Base-by-base conservation (phyloP, 2,113 vertebrate species). In the Microtus richardsoni region DNA sequence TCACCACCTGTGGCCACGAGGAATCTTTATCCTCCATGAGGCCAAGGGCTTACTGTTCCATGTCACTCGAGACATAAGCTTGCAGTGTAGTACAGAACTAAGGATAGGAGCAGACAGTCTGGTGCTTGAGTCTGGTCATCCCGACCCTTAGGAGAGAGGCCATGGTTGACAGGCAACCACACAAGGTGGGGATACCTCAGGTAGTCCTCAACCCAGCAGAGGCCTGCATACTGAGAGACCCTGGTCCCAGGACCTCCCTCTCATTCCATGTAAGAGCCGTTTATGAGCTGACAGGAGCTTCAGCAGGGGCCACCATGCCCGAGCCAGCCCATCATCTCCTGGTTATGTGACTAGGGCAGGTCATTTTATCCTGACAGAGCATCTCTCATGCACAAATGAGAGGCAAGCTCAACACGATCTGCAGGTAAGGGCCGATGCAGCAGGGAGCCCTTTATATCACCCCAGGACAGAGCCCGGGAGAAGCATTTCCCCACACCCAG, bases 241-340 rank as follows among this genome's bases (percentile, higher is more conserved):
- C 66, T 3, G 1, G 2, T 22, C 75, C 8, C 22, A 14, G 8
- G 16, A 17, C 21, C 7, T 47, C 44, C 78, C 30, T 36, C 78
- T 33, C 30, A 0, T 3, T 8, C 49, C 2, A 0, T 4, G 21
- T 3, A 2, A 49, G 28, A 83, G 10, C 49, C 6, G 2, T 19
- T 49, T 22, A 54, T 64, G 5, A 3, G 0, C 5, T 2, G 3
- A 11, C 3, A 2, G 0, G 9, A 7, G 52, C 28, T n/a, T 5
- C 3, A n/a, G 49, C 7, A 21, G 19, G 19, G 33, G 7, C 6
- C 44, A 2, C 4, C 52, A 1, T 1, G 21, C 7, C 70, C 3
- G 39, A 14, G 54, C 58, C 17, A 3, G 22, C 33, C 49, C 0
- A 2, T 21, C 21, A 8, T 71, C n/a, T 44, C 58, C 33, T 0